A percentile compares a stretch with the other conserved stretches of the same genome.
Evolutionary conservation across 2,797 vertebrate species (phyloP).

Genomic region (Sebastes steindachneri): DNA sequence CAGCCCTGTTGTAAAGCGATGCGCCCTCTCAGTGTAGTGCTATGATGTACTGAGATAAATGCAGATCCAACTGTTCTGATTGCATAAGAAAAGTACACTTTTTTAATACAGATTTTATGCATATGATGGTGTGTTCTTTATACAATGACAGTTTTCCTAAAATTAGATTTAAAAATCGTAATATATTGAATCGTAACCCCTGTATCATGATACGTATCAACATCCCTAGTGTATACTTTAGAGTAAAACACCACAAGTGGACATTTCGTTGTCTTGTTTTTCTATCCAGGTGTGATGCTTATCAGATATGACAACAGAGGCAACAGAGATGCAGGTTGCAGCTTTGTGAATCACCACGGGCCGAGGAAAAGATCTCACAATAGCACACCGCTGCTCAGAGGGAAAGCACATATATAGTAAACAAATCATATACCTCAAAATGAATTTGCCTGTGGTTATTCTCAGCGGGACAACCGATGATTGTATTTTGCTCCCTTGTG

Average conservation of each 20-base stretch:
- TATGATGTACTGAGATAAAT: too few relatives aligned
- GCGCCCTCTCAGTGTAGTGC: rapidly evolving
- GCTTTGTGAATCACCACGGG: neutral
- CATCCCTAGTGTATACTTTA: too few relatives aligned
- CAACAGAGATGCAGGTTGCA: constrained; percentile 5
- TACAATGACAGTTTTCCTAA: too few relatives aligned
- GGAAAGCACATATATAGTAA: neutral
- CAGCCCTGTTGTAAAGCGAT: too few relatives aligned
- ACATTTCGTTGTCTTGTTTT: neutral
- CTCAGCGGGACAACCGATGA: constrained; percentile 12
- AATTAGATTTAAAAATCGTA: too few relatives aligned
- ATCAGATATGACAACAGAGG: constrained; percentile 7
- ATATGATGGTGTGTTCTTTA: too few relatives aligned
- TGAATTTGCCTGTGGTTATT: constrained; percentile 18
- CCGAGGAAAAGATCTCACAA: neutral
- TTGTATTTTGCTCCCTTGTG: constrained; percentile 27
- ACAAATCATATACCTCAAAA: constrained; percentile 27
- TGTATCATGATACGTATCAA: too few relatives aligned
- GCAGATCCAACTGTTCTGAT: too few relatives aligned
- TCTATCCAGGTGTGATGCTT: neutral
- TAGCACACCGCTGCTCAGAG: neutral
- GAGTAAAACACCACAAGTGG: neutral
- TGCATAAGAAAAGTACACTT: too few relatives aligned
- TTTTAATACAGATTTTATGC: too few relatives aligned
- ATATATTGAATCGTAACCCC: too few relatives aligned